Evolutionary conservation across 2,888 invertebrate species (phyloP), one percentile per base, ranked within the genome.

Genomic region (Tipula unca): DNA sequence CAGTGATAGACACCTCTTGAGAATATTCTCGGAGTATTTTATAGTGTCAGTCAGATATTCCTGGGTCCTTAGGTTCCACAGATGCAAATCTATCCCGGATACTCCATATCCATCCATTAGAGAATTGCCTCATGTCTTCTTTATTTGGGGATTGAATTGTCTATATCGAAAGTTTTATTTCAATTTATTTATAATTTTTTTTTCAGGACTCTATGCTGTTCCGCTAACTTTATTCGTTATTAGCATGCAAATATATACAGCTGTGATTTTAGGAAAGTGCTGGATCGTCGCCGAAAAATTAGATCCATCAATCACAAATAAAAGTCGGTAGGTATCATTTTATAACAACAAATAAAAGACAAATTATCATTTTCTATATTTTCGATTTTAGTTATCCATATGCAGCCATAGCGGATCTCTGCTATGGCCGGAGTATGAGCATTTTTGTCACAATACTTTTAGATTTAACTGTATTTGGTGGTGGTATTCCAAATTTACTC

Each of bases 241-340:
- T 87, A 91, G 93, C 0, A 89, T 95, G 84, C 96, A 96, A 92
- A 92, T 96, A 85, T 97, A 96, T 89, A 96, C 97, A 0, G 96
- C 97, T 0, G 92, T 94, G 39, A 90, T 97, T 54, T 92, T 97
- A 20, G 96, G 96, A 0, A 93, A 94, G 88, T 94, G 96, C 89
- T 97, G 97, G 97, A 91, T 94, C 0, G 93, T 97, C 85, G 95
- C 96, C 0, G 94, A 95, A 89, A 91, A 94, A 86, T 91, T 96
- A 86, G 92, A 94, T 87, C 95, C 95, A 0, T 90, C 92, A n/a
- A 94, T 95, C 87, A 91, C 92, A 29, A 89, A 92, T 88, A 92
- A 94, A 90, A 92, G 93, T 89, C 91, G 93, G 93, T 92, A n/a
- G n/a, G n/a, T n/a, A n/a, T n/a, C n/a, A n/a, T n/a, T n/a, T n/a